phyloP scores from a whole-genome alignment of 2,113 vertebrate genomes.

The Gavialis gangeticus region DNA sequence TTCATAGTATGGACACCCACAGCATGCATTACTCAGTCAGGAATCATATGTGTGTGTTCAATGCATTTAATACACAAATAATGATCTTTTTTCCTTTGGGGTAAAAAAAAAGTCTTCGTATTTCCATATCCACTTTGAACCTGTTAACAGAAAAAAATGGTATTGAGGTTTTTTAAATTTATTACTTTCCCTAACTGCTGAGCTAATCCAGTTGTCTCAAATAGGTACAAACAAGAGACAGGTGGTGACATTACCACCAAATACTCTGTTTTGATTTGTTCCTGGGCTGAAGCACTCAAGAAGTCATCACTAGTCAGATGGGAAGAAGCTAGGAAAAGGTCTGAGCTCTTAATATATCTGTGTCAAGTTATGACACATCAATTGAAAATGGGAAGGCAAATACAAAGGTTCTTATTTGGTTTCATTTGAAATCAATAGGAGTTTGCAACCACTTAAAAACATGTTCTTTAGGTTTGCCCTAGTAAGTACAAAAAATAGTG shows the following conservation, averaged over 20 bases:
- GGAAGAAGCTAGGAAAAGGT: neutral
- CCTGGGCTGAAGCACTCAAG: neutral
- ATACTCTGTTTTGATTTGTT: neutral
- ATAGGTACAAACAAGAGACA: neutral
- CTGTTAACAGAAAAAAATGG: neutral
- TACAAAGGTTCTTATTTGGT: neutral
- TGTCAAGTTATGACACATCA: neutral
- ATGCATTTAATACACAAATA: neutral
- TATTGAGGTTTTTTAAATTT: neutral
- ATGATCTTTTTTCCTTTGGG: neutral
- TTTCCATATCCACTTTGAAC: neutral
- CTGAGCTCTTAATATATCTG: neutral
- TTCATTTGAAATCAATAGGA: neutral
- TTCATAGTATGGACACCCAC: neutral
- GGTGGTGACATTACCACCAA: neutral
- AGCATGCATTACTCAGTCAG: constrained; percentile 18
- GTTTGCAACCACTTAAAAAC: neutral
- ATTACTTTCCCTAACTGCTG: neutral
- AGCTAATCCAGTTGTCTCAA: neutral
- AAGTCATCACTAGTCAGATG: neutral
- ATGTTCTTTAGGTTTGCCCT: neutral
- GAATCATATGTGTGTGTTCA: neutral
- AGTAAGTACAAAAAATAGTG: neutral
- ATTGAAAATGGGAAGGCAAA: neutral
- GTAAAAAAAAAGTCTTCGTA: neutral